Evolutionary conservation across 2,113 vertebrate species (phyloP).

Genomic region (Callipepla californica): DNA sequence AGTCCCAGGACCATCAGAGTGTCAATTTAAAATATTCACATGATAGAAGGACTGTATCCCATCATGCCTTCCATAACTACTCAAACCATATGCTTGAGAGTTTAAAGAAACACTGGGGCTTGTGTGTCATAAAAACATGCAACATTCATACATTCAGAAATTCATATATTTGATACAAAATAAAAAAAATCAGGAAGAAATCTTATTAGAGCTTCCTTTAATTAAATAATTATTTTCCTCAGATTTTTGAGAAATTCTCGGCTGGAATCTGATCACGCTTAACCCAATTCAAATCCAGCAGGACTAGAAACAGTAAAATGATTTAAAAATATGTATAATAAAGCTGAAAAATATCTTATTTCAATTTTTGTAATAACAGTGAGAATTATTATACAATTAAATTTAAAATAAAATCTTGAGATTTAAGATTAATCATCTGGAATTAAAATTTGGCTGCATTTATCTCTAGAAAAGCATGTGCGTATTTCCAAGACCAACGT

Average conservation of each 20-base stretch:
- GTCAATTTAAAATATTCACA: neutral
- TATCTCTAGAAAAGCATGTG: neutral
- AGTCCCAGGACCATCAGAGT: neutral
- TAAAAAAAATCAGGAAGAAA: neutral
- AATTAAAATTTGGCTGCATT: neutral
- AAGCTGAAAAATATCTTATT: neutral
- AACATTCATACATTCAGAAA: neutral
- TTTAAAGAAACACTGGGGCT: neutral
- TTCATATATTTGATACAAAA: neutral
- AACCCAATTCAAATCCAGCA: neutral
- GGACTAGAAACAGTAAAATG: neutral
- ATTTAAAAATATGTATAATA: neutral
- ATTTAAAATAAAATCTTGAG: neutral
- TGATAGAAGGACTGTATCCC: neutral
- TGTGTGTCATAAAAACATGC: neutral
- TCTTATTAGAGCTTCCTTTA: neutral
- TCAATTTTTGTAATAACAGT: neutral
- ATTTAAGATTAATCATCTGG: neutral
- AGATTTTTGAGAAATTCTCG: neutral
- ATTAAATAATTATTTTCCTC: neutral
- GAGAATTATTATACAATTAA: neutral
- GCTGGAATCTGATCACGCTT: neutral
- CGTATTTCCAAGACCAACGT: neutral
- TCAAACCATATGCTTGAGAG: neutral
- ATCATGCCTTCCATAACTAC: neutral